phyloP scores from a whole-genome alignment of 2,797 vertebrate species.

The Mormyrops attenuatus region DNA sequence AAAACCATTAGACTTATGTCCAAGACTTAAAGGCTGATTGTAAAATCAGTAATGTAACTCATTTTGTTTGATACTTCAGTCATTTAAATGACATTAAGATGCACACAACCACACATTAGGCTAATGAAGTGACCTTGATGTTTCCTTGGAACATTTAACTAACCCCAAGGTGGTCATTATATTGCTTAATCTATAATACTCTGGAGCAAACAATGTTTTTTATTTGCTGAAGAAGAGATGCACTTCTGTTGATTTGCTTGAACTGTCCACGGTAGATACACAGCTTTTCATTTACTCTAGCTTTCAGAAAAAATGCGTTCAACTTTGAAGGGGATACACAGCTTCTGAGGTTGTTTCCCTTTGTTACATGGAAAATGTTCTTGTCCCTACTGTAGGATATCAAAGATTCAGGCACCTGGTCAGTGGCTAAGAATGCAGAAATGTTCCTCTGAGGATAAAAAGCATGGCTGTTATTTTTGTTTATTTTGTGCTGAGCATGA shows the following conservation, averaged over 20 bases:
- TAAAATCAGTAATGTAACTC: slow-evolving; percentile 23
- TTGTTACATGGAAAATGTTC: neutral
- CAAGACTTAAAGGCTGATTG: slow-evolving; percentile 40
- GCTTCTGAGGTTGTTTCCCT: neutral
- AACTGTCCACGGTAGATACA: neutral
- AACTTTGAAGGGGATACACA: neutral
- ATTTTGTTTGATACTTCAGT: slow-evolving; percentile 35
- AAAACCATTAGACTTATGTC: slow-evolving; percentile 37
- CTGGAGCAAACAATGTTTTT: slow-evolving; percentile 61
- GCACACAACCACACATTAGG: slow-evolving; percentile 52
- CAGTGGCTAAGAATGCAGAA: neutral
- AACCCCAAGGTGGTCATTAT: slow-evolving; percentile 73
- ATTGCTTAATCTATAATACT: slow-evolving; percentile 63
- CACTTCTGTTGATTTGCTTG: slow-evolving; percentile 35
- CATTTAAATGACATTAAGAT: slow-evolving; percentile 47
- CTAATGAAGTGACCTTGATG: slow-evolving; percentile 66
- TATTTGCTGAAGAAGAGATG: slow-evolving; percentile 65
- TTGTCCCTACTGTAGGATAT: neutral
- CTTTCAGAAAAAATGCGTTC: neutral
- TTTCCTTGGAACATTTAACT: slow-evolving; percentile 73
- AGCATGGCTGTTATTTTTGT: neutral
- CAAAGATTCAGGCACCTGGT: neutral
- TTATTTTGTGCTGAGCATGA: slow-evolving; percentile 9
- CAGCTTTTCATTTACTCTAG: neutral
- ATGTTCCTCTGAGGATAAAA: neutral